These are phyloP conservation scores for Bubo scandiacus DNA, from an alignment of 2,113 vertebrate species.

Conservation along the genomic window DNA sequence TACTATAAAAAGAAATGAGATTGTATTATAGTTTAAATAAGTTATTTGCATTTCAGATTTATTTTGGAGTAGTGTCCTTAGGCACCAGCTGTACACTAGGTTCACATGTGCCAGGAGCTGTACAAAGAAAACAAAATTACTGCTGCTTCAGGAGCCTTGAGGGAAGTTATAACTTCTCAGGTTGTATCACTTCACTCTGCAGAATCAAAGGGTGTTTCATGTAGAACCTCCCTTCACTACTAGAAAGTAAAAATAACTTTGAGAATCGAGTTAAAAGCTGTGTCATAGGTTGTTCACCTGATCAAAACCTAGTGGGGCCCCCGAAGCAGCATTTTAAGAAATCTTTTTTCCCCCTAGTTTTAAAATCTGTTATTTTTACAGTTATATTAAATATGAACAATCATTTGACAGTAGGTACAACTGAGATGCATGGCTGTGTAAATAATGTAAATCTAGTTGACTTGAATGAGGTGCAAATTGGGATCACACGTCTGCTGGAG, in stretches of 20 bases:
- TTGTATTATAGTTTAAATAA: constrained; percentile 38
- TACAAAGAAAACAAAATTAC: not conserved
- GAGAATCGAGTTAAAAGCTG: not conserved
- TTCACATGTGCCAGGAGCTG: not conserved
- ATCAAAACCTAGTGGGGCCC: not conserved
- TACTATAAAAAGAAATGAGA: constrained; percentile 47
- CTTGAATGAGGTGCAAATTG: constrained; percentile 86
- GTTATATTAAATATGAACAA: not conserved
- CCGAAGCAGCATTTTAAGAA: not conserved
- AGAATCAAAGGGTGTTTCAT: not conserved
- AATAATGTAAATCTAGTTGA: constrained; percentile 78
- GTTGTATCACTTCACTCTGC: not conserved
- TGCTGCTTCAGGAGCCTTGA: constrained; percentile 3
- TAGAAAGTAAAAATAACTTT: not conserved
- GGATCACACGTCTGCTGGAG: constrained; percentile 68
- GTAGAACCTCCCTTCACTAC: not conserved
- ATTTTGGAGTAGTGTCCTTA: not conserved
- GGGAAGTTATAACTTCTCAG: not conserved
- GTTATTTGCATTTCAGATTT: constrained; percentile 49
- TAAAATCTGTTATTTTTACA: constrained; percentile 5
- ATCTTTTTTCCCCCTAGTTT: not conserved
- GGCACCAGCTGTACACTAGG: not conserved
- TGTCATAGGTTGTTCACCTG: not conserved
- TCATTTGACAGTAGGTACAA: constrained; percentile 65
- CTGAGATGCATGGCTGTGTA: constrained; percentile 79